These are phyloP conservation scores for Hycleus phaleratus DNA, from an alignment of 1,140 invertebrate species.

Conservation along the genomic window DNA sequence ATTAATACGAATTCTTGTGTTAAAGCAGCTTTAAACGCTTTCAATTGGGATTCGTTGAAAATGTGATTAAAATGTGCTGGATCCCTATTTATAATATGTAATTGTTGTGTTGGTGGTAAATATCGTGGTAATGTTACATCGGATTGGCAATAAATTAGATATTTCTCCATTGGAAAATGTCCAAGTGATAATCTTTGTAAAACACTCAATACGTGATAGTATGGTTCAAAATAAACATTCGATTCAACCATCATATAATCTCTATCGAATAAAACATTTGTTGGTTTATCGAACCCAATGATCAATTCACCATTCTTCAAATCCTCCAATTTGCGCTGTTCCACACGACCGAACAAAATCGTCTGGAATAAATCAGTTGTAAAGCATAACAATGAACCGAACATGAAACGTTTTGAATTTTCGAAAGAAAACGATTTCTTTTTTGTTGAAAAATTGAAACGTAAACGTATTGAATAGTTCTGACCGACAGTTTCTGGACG, in stretches of 20 bases:
- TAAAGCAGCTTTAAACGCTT: conserved; percentile 51
- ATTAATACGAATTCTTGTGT: conserved; percentile 62
- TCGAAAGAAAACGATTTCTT: conserved; percentile 31
- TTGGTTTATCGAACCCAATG: conserved; percentile 39
- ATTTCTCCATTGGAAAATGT: conserved; percentile 55
- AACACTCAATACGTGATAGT: conserved; percentile 53
- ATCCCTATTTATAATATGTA: conserved; percentile 17
- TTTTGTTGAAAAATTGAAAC: conserved; percentile 21
- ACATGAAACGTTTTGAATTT: conserved; percentile 54
- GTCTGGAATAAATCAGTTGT: conserved; percentile 59
- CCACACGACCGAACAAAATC: conserved; percentile 59
- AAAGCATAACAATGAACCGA: conserved; percentile 65
- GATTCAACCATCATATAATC: conserved; percentile 56
- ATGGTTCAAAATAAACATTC: conserved; percentile 62
- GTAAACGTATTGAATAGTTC: conserved; percentile 22
- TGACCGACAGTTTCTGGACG: conserved; percentile 14
- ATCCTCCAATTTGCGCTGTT: conserved; percentile 46
- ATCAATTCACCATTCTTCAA: conserved; percentile 45
- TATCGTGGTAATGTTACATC: conserved; percentile 24
- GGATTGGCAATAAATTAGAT: conserved; percentile 42
- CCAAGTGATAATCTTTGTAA: conserved; percentile 47
- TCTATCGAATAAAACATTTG: conserved; percentile 37
- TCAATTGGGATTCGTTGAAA: conserved; percentile 52
- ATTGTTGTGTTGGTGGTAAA: conserved; percentile 7
- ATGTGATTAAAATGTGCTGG: too few relatives aligned